These are phyloP conservation scores for Jaculus jaculus DNA, from an alignment of 2,113 vertebrate species.

Conservation along the genomic window DNA sequence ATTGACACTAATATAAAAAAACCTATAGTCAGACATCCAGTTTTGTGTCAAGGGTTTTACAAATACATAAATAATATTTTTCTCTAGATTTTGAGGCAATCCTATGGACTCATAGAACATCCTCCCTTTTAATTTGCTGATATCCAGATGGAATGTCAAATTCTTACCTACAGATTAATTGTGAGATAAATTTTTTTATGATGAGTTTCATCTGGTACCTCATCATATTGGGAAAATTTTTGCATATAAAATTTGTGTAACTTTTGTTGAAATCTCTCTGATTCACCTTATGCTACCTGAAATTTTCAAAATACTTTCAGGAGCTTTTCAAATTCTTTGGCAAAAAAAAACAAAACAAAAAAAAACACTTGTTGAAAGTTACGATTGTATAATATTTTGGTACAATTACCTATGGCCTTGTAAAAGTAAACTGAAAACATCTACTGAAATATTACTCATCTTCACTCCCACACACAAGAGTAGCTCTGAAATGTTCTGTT, in stretches of 20 bases:
- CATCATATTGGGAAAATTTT: neutral
- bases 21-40: neutral
- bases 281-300: neutral
- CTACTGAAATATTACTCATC: neutral
- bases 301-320: constrained; percentile 34
- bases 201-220: neutral
- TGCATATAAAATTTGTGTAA: neutral
- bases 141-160: neutral
- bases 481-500: neutral
- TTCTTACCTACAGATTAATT: constrained; percentile 26
- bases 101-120: neutral
- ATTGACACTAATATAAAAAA: neutral
- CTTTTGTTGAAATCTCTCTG: neutral
- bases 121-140: neutral
- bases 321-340: constrained; percentile 21
- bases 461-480: neutral
- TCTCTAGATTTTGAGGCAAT: neutral
- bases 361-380: neutral
- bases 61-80: neutral
- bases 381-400: neutral
- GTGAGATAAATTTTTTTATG: neutral
- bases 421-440: constrained; percentile 33
- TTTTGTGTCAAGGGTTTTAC: neutral
- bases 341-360: neutral
- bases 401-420: constrained; percentile 15